A percentile compares a stretch with the other conserved stretches of the same genome.
Evolutionary conservation across 2,113 vertebrate species (phyloP).

Genomic region (Aegotheles bennettii): DNA sequence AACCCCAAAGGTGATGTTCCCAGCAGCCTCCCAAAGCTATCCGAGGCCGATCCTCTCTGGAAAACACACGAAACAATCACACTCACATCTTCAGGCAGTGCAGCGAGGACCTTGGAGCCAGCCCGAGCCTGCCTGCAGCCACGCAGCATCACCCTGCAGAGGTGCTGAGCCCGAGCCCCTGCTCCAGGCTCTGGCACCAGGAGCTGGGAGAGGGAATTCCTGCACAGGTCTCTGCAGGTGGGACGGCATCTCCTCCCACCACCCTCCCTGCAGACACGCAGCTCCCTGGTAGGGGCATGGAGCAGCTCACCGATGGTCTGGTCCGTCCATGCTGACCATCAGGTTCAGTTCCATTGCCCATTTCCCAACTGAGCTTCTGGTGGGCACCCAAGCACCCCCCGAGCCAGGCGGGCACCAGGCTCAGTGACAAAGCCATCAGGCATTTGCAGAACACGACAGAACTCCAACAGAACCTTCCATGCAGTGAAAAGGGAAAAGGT

Average conservation of each 20-base stretch:
- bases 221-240: background rate
- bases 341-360: background rate
- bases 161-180: no score
- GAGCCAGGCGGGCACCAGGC: accelerated
- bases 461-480: no score
- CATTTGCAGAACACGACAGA: background rate
- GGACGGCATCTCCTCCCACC: background rate
- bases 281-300: background rate
- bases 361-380: no score
- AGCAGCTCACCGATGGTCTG: no score
- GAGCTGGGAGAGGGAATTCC: background rate
- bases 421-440: background rate
- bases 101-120: background rate
- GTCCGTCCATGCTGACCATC: accelerated
- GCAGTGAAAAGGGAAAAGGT: no score
- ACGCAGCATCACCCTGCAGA: no score
- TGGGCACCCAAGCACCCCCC: background rate
- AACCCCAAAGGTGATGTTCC: background rate
- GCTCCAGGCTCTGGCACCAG: background rate
- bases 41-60: accelerated
- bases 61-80: background rate
- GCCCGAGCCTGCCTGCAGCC: background rate
- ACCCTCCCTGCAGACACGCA: no score
- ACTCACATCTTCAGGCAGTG: background rate
- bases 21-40: background rate